Percentiles rank a stretch among this genome's conserved stretches.
phyloP scores from a whole-genome alignment of 2,797 vertebrate genomes.

The Aplochiton taeniatus region DNA sequence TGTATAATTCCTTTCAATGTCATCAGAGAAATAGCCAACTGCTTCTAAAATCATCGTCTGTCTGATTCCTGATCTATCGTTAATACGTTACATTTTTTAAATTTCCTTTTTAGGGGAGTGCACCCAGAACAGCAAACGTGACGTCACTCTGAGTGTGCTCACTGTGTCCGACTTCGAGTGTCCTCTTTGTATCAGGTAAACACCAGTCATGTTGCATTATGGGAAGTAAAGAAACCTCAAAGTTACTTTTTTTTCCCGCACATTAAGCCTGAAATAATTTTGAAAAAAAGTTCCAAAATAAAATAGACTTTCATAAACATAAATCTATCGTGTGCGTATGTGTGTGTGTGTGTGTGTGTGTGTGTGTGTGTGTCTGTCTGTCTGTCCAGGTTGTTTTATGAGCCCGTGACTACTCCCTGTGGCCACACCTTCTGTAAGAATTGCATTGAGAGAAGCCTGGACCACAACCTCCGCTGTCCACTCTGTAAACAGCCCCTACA shows the following conservation, averaged over 20 bases:
- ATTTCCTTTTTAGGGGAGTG: slow-evolving; percentile 52
- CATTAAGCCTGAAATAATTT: no score
- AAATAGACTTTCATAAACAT: no score
- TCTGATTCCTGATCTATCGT: background rate
- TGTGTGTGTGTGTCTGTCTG: background rate
- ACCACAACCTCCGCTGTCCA: slow-evolving; percentile 88
- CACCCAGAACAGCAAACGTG: slow-evolving; percentile 26
- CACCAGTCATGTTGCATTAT: no score
- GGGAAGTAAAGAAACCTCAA: no score
- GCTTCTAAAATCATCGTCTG: background rate
- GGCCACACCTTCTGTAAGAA: slow-evolving; percentile 93
- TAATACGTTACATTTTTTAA: background rate
- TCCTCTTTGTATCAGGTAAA: slow-evolving; percentile 90
- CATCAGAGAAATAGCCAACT: background rate
- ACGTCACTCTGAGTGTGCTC: slow-evolving; percentile 66
- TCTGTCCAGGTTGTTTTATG: slow-evolving; percentile 81
- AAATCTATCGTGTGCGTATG: no score
- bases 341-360: background rate
- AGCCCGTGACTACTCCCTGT: slow-evolving; percentile 89
- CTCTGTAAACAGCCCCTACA: slow-evolving; percentile 91
- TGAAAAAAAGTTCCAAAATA: no score
- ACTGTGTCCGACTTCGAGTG: slow-evolving; percentile 86
- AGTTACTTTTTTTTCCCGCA: no score
- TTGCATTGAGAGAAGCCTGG: slow-evolving; percentile 89
- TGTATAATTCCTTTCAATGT: background rate